phyloP scores from a whole-genome alignment of 2,888 invertebrate species.

The Hirtodrosophila alboralis region DNA sequence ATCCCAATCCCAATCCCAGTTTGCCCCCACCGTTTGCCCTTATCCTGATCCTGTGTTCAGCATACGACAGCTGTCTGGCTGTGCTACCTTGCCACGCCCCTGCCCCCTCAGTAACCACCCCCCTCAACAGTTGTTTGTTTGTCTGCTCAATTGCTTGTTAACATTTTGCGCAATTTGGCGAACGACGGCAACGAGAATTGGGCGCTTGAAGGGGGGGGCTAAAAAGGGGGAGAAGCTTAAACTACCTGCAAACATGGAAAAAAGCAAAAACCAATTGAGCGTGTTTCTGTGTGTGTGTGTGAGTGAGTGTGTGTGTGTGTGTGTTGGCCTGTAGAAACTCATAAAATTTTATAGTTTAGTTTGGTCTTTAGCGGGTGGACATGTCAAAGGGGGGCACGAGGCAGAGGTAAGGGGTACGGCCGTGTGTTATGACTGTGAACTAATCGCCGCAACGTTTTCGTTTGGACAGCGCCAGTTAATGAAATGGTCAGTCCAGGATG shows the following conservation, averaged over 20 bases:
- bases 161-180: constrained; percentile 78
- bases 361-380: constrained; percentile 42
- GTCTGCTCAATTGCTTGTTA: constrained; percentile 79
- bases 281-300: constrained; percentile 37
- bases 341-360: constrained; percentile 75
- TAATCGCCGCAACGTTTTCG: constrained; percentile 73
- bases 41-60: constrained; percentile 7
- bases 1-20: no score
- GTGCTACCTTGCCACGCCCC: constrained; percentile 17
- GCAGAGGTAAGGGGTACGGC: constrained; percentile 8
- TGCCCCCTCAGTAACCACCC: not conserved
- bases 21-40: not conserved
- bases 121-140: constrained; percentile 70
- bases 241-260: constrained; percentile 76
- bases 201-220: not conserved
- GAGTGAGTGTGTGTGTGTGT: constrained; percentile 23
- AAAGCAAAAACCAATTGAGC: constrained; percentile 76
- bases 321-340: constrained; percentile 62
- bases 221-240: constrained; percentile 35
- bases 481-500: constrained; percentile 62
- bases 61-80: constrained; percentile 56
- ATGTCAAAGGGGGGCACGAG: not conserved
- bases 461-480: constrained; percentile 67
- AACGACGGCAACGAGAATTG: constrained; percentile 34
- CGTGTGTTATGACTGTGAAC: constrained; percentile 76